Evolutionary conservation across 2,797 vertebrate species (phyloP).

Genomic region (Simalia tracyae): DNA sequence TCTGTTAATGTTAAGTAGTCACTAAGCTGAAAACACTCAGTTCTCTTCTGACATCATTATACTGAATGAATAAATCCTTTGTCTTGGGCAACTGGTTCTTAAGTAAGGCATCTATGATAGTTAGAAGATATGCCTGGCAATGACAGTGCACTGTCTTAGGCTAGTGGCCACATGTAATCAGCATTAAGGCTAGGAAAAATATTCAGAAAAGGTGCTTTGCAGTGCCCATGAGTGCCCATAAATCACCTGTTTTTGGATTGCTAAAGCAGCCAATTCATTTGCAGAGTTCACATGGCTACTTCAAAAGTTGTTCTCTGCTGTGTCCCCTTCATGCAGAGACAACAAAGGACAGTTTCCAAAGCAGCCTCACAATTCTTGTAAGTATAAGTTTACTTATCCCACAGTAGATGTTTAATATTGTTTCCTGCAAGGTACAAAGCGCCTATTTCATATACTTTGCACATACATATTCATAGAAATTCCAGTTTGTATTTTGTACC

Average conservation of each 20-base stretch:
- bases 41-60: background rate
- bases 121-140: background rate
- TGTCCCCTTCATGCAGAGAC: background rate
- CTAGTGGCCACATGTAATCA: background rate
- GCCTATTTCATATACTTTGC: background rate
- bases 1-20: background rate
- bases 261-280: background rate
- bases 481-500: background rate
- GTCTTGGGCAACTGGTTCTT: conserved; percentile 25
- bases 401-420: background rate
- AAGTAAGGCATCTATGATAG: conserved; percentile 9
- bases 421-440: background rate
- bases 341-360: background rate
- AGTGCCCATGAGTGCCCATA: background rate
- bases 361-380: background rate
- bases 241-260: background rate
- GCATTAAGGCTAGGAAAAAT: background rate
- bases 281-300: background rate
- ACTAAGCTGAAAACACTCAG: conserved; percentile 29
- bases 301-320: background rate
- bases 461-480: background rate
- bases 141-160: background rate
- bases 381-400: background rate
- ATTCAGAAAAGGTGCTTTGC: background rate
- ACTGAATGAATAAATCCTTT: conserved; percentile 34